These are phyloP conservation scores for Crossocerus cetratus DNA, from an alignment of 2,888 invertebrate genomes.

Conservation along the genomic window DNA sequence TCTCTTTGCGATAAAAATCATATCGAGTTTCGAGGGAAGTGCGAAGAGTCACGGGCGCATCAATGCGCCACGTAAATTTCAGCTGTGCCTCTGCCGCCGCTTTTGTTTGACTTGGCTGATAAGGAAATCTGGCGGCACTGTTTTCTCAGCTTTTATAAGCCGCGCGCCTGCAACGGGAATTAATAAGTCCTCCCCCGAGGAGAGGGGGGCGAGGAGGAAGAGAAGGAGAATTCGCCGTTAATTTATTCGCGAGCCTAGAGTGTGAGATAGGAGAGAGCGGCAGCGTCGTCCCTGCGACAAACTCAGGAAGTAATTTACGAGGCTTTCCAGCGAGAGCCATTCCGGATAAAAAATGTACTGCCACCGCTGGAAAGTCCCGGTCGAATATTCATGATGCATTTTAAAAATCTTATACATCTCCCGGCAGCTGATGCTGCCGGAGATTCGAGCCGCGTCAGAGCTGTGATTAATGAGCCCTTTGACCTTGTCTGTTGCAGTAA, in stretches of 20 bases:
- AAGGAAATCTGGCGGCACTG: background rate
- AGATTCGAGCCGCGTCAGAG: too few relatives aligned
- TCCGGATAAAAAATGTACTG: too few relatives aligned
- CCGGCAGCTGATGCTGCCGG: too few relatives aligned
- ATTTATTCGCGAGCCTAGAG: too few relatives aligned
- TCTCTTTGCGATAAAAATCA: too few relatives aligned
- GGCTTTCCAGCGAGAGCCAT: background rate
- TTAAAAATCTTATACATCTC: background rate
- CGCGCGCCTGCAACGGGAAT: background rate
- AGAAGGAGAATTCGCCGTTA: too few relatives aligned
- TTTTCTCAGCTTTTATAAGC: conserved; percentile 3
- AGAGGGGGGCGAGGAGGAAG: background rate
- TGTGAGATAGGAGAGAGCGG: background rate
- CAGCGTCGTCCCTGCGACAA: background rate
- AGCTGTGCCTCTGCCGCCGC: background rate
- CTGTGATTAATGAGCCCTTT: background rate
- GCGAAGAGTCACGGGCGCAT: too few relatives aligned
- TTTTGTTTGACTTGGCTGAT: conserved; percentile 1
- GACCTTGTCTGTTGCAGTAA: conserved; percentile 84
- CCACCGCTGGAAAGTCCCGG: too few relatives aligned
- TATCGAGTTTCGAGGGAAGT: too few relatives aligned
- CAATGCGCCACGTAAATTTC: background rate
- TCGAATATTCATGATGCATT: background rate
- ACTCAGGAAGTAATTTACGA: background rate
- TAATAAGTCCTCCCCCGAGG: background rate